Evolutionary conservation across 2,113 vertebrate species (phyloP).

Genomic region (Zosterops lateralis): DNA sequence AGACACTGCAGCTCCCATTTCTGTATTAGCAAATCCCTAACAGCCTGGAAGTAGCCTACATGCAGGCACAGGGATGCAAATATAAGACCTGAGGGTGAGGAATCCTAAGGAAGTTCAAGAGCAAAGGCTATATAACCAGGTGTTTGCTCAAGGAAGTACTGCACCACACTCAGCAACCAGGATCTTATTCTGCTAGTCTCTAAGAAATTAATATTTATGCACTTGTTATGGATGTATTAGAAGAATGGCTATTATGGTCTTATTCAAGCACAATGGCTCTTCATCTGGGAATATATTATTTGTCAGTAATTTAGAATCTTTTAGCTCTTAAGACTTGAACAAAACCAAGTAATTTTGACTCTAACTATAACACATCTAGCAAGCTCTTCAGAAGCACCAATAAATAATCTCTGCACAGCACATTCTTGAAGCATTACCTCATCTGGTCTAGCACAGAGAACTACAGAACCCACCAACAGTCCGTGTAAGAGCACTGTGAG

Average conservation of each 20-base stretch:
- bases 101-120: background rate
- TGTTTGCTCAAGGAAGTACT: background rate
- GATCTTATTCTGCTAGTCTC: background rate
- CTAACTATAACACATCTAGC: background rate
- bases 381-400: background rate
- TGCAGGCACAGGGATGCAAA: background rate
- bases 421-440: constrained; percentile 6
- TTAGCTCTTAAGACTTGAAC: background rate
- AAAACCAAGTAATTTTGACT: background rate
- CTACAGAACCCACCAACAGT: background rate
- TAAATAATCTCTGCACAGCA: background rate
- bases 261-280: background rate
- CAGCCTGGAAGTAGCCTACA: background rate
- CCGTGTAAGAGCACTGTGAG: background rate
- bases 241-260: background rate
- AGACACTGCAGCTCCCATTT: background rate
- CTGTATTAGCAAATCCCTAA: background rate
- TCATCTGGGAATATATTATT: background rate
- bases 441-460: background rate
- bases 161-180: background rate
- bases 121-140: background rate
- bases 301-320: background rate
- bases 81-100: background rate
- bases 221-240: background rate
- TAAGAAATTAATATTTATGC: background rate